Base-by-base conservation (phyloP, 64 coral and sea anemone species). In the Stichodactyla mertensii region DNA sequence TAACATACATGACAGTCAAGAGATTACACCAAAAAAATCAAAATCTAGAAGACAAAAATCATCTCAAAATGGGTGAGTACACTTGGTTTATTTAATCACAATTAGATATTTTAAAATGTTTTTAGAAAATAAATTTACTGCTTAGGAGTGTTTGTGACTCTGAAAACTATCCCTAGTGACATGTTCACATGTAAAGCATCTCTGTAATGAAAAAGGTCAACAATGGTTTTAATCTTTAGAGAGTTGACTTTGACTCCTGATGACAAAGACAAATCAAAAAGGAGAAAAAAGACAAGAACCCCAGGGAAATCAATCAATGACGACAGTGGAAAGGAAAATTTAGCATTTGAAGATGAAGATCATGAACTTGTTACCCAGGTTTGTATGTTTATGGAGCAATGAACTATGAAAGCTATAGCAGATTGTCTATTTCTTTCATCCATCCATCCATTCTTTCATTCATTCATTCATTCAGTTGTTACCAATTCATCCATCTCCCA, bases 241-340 rank as follows among this genome's bases (percentile, higher is more conserved):
- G 22, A 82, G 14, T 55, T 82, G n/a, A 71, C 80, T 62, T 85
- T 88, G 24, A 90, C 82, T 7, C 57, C 78, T 55, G 55, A 82
- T 61, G 86, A 92, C 36, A 89, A 87, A 31, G 69, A 74, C 24
- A n/a, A 74, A 23, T 74, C 69, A 22, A 93, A 91, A 51, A 91
- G 87, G 71, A 98, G 87, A 57, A 98, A 86, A 59, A 93, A 98
- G 82, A 89, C 95, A 12, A 88, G 89, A 84, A 93, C 95, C 22
- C 95, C 89, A 52, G 79, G 31, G 31, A 78, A 88, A 54, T 84
- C 59, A 52, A 67, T 59, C 66, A 84, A 84, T 31, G 55, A 77
- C 69, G 87, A 92, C 64, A 86, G 84, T 77, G 87, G 83, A 28
- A 86, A 82, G 23, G 95, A 94, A 55, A 98, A 94, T 87, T 60